These are phyloP conservation scores for Phataginus tetradactyla DNA, from an alignment of 2,797 vertebrate species.

Conservation along the genomic window DNA sequence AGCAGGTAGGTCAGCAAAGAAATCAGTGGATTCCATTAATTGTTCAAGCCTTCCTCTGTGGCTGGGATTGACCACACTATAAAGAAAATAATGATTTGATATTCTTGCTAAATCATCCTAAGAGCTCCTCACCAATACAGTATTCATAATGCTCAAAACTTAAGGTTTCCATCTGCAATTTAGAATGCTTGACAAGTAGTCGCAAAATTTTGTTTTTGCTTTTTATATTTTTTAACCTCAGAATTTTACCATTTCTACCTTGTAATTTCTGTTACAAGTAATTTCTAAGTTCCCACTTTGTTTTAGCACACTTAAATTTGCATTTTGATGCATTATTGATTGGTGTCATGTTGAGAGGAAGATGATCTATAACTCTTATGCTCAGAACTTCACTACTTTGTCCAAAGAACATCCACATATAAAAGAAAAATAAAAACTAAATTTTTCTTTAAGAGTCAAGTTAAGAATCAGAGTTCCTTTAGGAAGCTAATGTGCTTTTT, in stretches of 20 bases:
- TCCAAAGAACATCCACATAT: slow-evolving; percentile 30
- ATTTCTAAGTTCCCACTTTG: slow-evolving; percentile 44
- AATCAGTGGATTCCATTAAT: neutral
- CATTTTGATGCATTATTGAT: slow-evolving; percentile 22
- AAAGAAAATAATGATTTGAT: neutral
- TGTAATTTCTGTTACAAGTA: slow-evolving; percentile 24
- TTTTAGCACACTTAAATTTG: slow-evolving; percentile 30
- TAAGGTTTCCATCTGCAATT: neutral
- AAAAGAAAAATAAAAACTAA: slow-evolving; percentile 52
- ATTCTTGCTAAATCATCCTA: neutral
- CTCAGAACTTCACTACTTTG: slow-evolving; percentile 18
- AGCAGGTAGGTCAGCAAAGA: neutral
- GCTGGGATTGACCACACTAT: neutral
- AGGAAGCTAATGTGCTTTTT: slow-evolving; percentile 24
- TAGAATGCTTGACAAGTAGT: slow-evolving; percentile 24
- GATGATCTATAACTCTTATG: neutral
- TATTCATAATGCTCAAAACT: neutral
- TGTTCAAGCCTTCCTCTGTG: neutral
- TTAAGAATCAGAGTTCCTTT: slow-evolving; percentile 40
- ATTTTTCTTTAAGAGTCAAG: slow-evolving; percentile 52
- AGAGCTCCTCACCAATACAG: neutral
- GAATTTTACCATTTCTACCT: slow-evolving; percentile 37
- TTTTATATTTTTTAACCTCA: slow-evolving; percentile 34
- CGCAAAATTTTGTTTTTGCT: neutral
- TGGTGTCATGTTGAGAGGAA: slow-evolving; percentile 35